Base-by-base conservation (phyloP, 2,888 invertebrate genomes). In the Erynnis tages region DNA sequence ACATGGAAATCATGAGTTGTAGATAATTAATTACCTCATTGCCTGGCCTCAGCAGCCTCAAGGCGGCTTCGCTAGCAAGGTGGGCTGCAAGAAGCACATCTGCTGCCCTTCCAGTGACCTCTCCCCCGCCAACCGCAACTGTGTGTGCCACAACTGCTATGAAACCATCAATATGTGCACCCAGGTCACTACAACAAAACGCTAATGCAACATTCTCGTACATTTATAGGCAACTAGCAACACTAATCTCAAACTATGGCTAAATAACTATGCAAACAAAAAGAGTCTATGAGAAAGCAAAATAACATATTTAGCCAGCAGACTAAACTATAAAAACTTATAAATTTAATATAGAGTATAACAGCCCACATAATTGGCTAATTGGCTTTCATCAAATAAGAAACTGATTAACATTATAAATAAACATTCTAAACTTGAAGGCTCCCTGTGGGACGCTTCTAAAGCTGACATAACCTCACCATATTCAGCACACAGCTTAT, bases 61-160 rank as follows among this genome's bases (percentile, higher is more conserved):
- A 88, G 48, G 99, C 98, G 59, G 97, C 97, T 90, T 99, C 98
- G 54, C 97, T 96, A 34, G 98, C 98, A 87, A 94, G 93, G 79
- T 99, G 95, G 0, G 99, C 99, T 53, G 99, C 99, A 66, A 98
- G 87, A 47, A 98, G 93, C 8, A 96, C 98, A 91, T 99, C 98
- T 32, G 99, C 99, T 75, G 96, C 95, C 54, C 95, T 92, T 4
- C 98, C 99, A 8, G 93, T 93, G 11, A 96, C 93, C 56, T 94
- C 94, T 2, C 75, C 82, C 34, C 95, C 94, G 43, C 97, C 98
- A 66, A 99, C 93, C 48, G 97, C 93, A 59, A 98, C 90, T 3
- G 98, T 98, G 81, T 99, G 99, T 19, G 99, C 99, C 48, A 97
- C 98, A 44, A 99, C 98, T 43, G 99, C 98, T 71, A 98, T 97